Evolutionary conservation across 2,888 invertebrate genomes (phyloP).

Genomic region (Heteromyza rotundicornis): DNA sequence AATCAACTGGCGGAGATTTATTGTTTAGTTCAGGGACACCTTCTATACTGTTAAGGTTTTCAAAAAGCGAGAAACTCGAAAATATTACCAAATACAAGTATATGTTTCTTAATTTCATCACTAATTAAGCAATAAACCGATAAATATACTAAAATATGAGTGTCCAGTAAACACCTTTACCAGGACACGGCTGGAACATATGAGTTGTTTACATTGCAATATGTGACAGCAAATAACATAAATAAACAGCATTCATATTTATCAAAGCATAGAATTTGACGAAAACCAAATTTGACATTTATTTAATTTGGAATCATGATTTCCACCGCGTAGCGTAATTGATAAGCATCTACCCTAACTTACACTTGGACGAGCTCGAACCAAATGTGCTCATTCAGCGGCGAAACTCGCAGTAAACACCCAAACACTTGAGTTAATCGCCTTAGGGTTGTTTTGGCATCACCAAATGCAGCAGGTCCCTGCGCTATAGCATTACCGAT

Average conservation of each 20-base stretch:
- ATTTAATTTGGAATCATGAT: slow-evolving; percentile 62
- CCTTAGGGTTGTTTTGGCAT: slow-evolving; percentile 55
- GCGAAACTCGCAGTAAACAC: no score
- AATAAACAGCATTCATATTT: not conserved
- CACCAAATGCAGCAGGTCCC: not conserved
- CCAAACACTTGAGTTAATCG: slow-evolving; percentile 57
- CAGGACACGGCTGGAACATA: no score
- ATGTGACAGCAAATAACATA: not conserved
- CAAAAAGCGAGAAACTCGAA: no score
- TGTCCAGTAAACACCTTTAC: no score
- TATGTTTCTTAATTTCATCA: no score
- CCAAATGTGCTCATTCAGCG: no score
- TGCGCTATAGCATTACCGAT: not conserved
- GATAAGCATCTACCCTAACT: slow-evolving; percentile 53
- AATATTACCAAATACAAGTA: no score
- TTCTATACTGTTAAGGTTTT: no score
- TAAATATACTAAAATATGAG: no score
- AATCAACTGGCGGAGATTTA: no score
- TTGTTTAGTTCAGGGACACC: no score
- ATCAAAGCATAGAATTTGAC: slow-evolving; percentile 42
- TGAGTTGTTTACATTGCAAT: not conserved
- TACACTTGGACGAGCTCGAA: not conserved
- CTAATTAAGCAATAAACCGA: no score
- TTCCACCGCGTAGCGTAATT: slow-evolving; percentile 55
- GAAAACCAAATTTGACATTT: slow-evolving; percentile 59